Conservation (phyloP, 2,797 vertebrate species). For the Falco naumanni region DNA sequence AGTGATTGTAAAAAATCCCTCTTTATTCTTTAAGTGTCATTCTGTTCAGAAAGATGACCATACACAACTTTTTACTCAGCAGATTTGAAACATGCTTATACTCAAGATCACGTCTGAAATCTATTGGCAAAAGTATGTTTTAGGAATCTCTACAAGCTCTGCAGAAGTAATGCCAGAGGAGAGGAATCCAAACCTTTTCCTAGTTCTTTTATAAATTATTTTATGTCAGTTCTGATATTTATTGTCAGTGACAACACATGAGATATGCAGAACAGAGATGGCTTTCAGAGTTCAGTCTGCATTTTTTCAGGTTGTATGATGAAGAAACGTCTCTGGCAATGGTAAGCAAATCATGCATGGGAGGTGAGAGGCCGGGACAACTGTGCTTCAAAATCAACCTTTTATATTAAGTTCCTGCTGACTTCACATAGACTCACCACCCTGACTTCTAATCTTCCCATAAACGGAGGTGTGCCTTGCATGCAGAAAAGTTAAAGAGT, state of each 20-base stretch:
- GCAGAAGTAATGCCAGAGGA: background rate
- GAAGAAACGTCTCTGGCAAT: background rate
- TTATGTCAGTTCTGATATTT: background rate
- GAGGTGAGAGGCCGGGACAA: background rate
- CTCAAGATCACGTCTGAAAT: background rate
- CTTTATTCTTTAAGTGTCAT: background rate
- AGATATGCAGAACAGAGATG: background rate
- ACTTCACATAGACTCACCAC: background rate
- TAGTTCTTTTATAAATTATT: background rate
- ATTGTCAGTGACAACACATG: background rate
- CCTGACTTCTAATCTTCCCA: conserved; percentile 9
- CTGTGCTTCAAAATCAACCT: background rate
- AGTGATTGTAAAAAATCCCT: background rate
- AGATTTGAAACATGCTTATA: background rate
- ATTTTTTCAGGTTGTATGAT: background rate
- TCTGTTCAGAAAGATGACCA: background rate
- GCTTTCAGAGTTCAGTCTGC: background rate
- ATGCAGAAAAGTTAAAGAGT: background rate
- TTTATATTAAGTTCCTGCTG: background rate
- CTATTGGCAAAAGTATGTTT: background rate
- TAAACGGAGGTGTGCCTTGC: background rate
- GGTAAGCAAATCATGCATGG: background rate
- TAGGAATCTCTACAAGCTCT: background rate
- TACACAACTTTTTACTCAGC: background rate
- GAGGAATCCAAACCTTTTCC: background rate